These are phyloP conservation scores for Zoanthus sansibaricus DNA, from an alignment of 92 coral and sea anemone genomes.

Conservation along the genomic window DNA sequence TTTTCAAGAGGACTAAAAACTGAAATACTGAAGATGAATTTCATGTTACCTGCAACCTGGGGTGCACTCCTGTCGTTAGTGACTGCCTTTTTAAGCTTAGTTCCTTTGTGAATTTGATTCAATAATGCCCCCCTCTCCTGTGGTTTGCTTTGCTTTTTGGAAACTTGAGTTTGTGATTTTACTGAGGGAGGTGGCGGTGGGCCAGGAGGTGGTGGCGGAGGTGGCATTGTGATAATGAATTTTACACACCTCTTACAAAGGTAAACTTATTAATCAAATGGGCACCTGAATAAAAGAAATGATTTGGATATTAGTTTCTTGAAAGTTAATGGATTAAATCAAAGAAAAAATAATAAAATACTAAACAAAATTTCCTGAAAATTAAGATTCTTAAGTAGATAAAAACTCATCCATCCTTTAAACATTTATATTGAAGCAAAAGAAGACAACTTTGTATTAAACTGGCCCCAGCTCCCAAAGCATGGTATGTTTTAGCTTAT, in stretches of 20 bases:
- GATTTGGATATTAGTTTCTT: not conserved
- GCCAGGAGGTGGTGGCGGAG: conserved; percentile 97
- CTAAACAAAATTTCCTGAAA: no score
- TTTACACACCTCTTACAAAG: conserved; percentile 12
- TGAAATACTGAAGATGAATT: no score
- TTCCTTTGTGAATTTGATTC: conserved; percentile 89
- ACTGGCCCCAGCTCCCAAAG: no score
- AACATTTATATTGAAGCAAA: no score
- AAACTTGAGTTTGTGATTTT: conserved; percentile 63
- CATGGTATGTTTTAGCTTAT: no score
- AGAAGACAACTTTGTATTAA: no score
- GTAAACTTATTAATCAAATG: conserved; percentile 7
- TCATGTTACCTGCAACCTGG: conserved; percentile 74
- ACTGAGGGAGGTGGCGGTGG: conserved; percentile 91
- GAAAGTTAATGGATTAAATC: not conserved
- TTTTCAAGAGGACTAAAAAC: no score
- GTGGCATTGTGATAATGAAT: conserved; percentile 45
- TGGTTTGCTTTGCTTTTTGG: conserved; percentile 73
- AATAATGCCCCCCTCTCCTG: conserved; percentile 83
- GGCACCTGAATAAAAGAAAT: not conserved
- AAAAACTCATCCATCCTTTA: no score
- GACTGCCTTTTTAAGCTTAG: conserved; percentile 85
- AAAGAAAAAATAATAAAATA: not conserved
- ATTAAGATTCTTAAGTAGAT: no score
- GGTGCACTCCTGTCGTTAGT: conserved; percentile 97